These are phyloP conservation scores for Speoplatyrhinus poulsoni DNA, from an alignment of 2,113 vertebrate species.

Conservation along the genomic window DNA sequence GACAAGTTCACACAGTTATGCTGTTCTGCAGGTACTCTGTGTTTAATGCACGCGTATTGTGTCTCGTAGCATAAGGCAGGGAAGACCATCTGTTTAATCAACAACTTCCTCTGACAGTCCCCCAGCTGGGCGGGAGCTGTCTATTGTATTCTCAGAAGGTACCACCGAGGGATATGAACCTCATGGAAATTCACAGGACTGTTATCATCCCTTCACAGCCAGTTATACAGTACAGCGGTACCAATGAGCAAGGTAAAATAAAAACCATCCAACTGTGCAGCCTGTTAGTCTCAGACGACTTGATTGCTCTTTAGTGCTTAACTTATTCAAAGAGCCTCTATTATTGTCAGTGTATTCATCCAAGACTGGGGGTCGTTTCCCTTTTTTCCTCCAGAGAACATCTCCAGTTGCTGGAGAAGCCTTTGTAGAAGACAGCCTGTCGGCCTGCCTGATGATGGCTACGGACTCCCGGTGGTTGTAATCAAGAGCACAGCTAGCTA, in stretches of 20 bases:
- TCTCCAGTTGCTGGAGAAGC: constrained; percentile 20
- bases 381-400: constrained; percentile 37
- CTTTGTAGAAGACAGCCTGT: constrained; percentile 28
- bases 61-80: constrained; percentile 43
- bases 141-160: constrained; percentile 58
- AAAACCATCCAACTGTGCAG: constrained; percentile 39
- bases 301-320: constrained; percentile 51
- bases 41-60: constrained; percentile 67
- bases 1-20: constrained; percentile 31
- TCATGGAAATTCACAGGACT: constrained; percentile 64
- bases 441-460: constrained; percentile 40
- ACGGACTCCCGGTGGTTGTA: constrained; percentile 45
- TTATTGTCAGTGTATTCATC: constrained; percentile 57
- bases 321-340: constrained; percentile 54
- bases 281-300: constrained; percentile 33
- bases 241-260: constrained; percentile 42
- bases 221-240: constrained; percentile 31
- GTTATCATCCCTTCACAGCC: constrained; percentile 35
- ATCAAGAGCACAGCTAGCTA: constrained; percentile 55
- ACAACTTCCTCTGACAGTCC: constrained; percentile 69
- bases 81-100: constrained; percentile 71
- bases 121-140: constrained; percentile 57
- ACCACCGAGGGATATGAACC: constrained; percentile 53
- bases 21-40: constrained; percentile 58
- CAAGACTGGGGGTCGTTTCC: constrained; percentile 16